Conservation (phyloP, 1,140 invertebrate species). For the Anastrepha obliqua region DNA sequence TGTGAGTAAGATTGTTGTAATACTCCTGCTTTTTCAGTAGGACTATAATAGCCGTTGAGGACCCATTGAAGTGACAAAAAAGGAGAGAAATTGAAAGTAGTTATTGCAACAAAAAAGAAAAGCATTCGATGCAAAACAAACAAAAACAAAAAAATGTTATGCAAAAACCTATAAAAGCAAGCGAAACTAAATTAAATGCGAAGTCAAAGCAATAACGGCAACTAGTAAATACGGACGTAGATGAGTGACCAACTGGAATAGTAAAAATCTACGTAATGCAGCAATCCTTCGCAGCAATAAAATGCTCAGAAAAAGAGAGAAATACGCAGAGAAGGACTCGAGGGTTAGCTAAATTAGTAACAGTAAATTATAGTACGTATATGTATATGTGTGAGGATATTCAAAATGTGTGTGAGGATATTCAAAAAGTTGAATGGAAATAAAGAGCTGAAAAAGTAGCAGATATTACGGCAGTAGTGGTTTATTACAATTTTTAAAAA, state of each 20-base stretch:
- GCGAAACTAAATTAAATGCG: conserved; percentile 34
- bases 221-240: conserved; percentile 20
- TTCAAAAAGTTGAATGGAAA: not conserved
- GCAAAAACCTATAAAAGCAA: not conserved
- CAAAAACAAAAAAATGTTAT: conserved; percentile 1
- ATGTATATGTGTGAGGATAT: not conserved
- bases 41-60: not conserved
- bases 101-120: not conserved
- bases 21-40: not conserved
- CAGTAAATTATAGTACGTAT: not conserved
- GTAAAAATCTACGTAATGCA: not conserved
- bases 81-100: not conserved
- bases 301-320: not conserved
- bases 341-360: not conserved
- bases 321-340: not conserved
- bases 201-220: conserved; percentile 21
- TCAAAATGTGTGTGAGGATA: not conserved
- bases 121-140: too few species aligned
- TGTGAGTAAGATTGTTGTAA: too few species aligned
- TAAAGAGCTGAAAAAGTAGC: not conserved
- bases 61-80: not conserved
- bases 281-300: conserved; percentile 2
- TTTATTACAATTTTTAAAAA: too few species aligned
- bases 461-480: too few species aligned
- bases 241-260: conserved; percentile 17